Conservation (phyloP, 2,797 vertebrate species). For the Sebastes variabilis region DNA sequence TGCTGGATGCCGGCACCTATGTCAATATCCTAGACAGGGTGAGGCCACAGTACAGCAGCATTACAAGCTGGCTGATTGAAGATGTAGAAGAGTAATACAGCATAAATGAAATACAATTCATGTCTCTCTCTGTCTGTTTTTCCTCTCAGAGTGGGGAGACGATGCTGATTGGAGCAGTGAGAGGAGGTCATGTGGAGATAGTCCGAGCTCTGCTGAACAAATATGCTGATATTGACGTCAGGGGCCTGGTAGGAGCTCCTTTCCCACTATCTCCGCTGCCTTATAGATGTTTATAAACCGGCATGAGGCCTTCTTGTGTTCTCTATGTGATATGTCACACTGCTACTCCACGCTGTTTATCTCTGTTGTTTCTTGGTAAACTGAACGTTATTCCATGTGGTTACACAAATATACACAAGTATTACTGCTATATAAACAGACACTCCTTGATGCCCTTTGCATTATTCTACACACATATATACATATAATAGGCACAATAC, state of each 20-base stretch:
- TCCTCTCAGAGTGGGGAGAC: conserved; percentile 92
- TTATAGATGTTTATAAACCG: conserved; percentile 27
- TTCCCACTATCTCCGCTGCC: background rate
- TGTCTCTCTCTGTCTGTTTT: background rate
- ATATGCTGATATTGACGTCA: conserved; percentile 98
- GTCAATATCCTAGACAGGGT: conserved; percentile 98
- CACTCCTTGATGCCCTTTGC: background rate
- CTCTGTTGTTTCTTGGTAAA: conserved; percentile 24
- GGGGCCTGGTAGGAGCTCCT: conserved; percentile 87
- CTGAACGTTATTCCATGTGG: background rate
- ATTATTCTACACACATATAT: background rate
- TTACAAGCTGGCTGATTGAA: background rate
- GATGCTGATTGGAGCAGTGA: conserved; percentile 95
- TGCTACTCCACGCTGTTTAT: background rate
- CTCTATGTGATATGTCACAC: background rate
- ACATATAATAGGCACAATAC: background rate
- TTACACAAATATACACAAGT: background rate
- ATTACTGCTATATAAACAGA: background rate
- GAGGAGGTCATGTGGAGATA: conserved; percentile 97
- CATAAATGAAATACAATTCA: background rate
- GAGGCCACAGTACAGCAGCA: conserved; percentile 30
- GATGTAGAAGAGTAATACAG: background rate
- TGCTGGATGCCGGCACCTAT: conserved; percentile 95
- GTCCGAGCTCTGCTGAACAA: conserved; percentile 95
- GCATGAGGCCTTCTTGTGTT: conserved; percentile 36